Conservation (phyloP, 2,888 invertebrate genomes). For the Sphinx pinastri region DNA sequence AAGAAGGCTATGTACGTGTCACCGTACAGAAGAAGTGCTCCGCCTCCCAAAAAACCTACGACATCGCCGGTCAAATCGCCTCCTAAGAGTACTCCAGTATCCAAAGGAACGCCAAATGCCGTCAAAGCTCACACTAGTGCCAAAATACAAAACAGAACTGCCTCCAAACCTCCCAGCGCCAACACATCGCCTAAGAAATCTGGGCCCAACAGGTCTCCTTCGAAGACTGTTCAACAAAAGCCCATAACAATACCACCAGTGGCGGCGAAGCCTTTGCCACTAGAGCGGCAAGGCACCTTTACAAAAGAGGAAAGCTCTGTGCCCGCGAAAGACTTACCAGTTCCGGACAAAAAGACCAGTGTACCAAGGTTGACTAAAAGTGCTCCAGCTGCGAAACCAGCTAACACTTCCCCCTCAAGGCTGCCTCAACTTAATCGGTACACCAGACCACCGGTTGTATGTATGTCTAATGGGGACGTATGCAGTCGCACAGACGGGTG, state of each 20-base stretch:
- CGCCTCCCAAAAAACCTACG: slow-evolving; percentile 61
- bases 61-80: slow-evolving; percentile 44
- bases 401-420: slow-evolving; percentile 75
- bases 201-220: slow-evolving; percentile 59
- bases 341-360: slow-evolving; percentile 59
- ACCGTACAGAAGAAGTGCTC: slow-evolving; percentile 75
- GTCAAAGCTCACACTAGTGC: slow-evolving; percentile 60
- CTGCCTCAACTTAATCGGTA: slow-evolving; percentile 65
- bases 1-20: slow-evolving; percentile 88
- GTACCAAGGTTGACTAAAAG: slow-evolving; percentile 53
- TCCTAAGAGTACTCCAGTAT: slow-evolving; percentile 50
- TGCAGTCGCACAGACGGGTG: too few relatives aligned
- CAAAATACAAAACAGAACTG: slow-evolving; percentile 60
- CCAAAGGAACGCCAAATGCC: slow-evolving; percentile 49
- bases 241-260: slow-evolving; percentile 53
- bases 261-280: slow-evolving; percentile 73
- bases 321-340: slow-evolving; percentile 65
- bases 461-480: too few relatives aligned
- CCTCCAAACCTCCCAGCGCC: slow-evolving; percentile 56
- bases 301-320: slow-evolving; percentile 90
- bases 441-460: slow-evolving; percentile 57
- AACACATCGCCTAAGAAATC: slow-evolving; percentile 72
- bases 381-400: slow-evolving; percentile 58
- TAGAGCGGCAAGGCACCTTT: slow-evolving; percentile 95
- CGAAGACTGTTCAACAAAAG: slow-evolving; percentile 57